phyloP scores from a whole-genome alignment of 2,888 invertebrate species.

The Megaustenia siamemsis region DNA sequence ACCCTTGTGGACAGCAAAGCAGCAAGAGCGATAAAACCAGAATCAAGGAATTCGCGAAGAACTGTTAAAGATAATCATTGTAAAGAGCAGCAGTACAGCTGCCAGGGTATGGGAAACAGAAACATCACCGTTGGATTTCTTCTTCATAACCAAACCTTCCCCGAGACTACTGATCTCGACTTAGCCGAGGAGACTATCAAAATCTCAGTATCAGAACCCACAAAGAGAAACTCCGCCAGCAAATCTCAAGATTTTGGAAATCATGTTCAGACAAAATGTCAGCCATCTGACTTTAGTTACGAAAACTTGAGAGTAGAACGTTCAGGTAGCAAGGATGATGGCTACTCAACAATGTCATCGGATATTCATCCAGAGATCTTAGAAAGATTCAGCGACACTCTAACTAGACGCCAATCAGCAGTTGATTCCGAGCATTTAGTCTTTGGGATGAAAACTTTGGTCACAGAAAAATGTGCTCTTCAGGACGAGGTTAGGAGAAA shows the following conservation, averaged over 20 bases:
- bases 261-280: slow-evolving; percentile 46
- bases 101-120: neutral
- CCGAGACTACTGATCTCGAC: neutral
- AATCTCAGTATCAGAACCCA: slow-evolving; percentile 33
- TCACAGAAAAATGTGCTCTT: neutral
- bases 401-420: slow-evolving; percentile 50
- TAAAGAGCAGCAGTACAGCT: neutral
- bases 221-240: neutral
- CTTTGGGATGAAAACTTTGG: neutral
- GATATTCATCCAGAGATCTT: slow-evolving; percentile 73
- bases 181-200: slow-evolving; percentile 29
- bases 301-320: slow-evolving; percentile 70
- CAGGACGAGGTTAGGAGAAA: neutral
- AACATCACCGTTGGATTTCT: slow-evolving; percentile 46
- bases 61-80: neutral
- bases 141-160: slow-evolving; percentile 24
- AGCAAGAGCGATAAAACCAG: neutral
- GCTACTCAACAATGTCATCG: slow-evolving; percentile 77
- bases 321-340: slow-evolving; percentile 75
- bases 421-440: neutral
- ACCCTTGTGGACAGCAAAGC: slow-evolving; percentile 26
- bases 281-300: slow-evolving; percentile 66
- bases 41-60: neutral
- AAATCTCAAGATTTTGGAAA: neutral
- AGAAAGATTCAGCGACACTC: slow-evolving; percentile 68